phyloP scores from a whole-genome alignment of 1,140 invertebrate species.

The Diploscapter pachys region DNA sequence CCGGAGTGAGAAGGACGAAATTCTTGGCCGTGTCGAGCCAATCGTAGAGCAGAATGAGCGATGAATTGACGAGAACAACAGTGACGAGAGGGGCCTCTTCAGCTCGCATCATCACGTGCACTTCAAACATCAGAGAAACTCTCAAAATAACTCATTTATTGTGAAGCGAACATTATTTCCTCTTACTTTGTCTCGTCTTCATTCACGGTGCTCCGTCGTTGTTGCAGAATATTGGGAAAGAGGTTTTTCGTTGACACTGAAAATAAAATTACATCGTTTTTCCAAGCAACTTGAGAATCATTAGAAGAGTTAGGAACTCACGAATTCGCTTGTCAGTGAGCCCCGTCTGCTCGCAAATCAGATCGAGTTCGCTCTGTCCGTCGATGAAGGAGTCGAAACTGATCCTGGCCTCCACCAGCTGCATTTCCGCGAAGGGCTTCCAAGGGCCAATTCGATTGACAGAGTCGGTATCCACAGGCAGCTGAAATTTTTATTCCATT shows the following conservation, averaged over 20 bases:
- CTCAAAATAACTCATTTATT: not conserved
- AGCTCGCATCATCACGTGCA: conserved; percentile 49
- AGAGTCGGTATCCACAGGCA: no score
- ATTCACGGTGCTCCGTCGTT: no score
- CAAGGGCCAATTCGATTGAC: not conserved
- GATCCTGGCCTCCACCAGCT: conserved; percentile 44
- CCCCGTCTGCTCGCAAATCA: conserved; percentile 48
- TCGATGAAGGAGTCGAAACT: conserved; percentile 50
- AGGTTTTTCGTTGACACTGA: not conserved
- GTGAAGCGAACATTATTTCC: not conserved
- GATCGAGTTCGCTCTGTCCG: conserved; percentile 47
- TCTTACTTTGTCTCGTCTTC: no score
- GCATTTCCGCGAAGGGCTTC: conserved; percentile 39
- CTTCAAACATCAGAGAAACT: conserved; percentile 42
- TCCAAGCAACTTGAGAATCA: no score
- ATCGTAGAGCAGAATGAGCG: conserved; percentile 85
- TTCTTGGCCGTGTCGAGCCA: conserved; percentile 83
- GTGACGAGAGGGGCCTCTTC: conserved; percentile 66
- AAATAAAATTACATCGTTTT: not conserved
- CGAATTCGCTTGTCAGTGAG: conserved; percentile 30
- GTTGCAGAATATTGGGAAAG: not conserved
- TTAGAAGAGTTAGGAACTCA: no score
- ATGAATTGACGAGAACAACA: conserved; percentile 88
- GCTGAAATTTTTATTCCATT: no score
- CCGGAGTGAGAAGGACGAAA: conserved; percentile 68